Percentiles rank a stretch among this genome's conserved stretches.
Evolutionary conservation across 2,113 vertebrate genomes (phyloP).

Genomic region (Nematolebias whitei): DNA sequence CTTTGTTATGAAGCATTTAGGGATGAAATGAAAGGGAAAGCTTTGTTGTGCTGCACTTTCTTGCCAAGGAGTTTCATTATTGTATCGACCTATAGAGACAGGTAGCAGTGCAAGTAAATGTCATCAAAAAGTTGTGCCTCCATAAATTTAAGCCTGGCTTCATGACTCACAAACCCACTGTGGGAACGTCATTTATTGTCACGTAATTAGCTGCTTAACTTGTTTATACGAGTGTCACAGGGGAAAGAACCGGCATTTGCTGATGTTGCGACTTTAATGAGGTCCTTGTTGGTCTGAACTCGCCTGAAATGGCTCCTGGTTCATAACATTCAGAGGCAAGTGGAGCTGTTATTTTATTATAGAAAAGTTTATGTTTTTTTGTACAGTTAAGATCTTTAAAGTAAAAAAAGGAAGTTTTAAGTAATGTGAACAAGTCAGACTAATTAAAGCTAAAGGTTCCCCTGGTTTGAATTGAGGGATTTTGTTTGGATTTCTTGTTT

Average conservation of each 20-base stretch:
- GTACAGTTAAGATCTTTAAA: background rate
- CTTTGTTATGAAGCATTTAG: slow-evolving; percentile 54
- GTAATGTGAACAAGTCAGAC: background rate
- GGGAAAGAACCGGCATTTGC: slow-evolving; percentile 19
- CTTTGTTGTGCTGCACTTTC: slow-evolving; percentile 14
- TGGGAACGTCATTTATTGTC: slow-evolving; percentile 44
- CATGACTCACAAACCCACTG: slow-evolving; percentile 16
- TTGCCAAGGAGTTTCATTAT: slow-evolving; percentile 42
- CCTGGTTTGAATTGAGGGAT: background rate
- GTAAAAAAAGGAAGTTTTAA: background rate
- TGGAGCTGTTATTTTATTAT: slow-evolving; percentile 17
- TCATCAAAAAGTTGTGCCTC: slow-evolving; percentile 37
- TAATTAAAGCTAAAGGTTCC: slow-evolving; percentile 1
- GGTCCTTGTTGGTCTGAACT: slow-evolving; percentile 29
- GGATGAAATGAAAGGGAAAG: slow-evolving; percentile 52
- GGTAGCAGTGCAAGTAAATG: slow-evolving; percentile 40
- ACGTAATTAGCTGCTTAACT: slow-evolving; percentile 56
- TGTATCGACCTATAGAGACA: slow-evolving; percentile 58
- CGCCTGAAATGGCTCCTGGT: slow-evolving; percentile 32
- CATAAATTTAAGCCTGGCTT: slow-evolving; percentile 17
- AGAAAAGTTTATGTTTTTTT: background rate
- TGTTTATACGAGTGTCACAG: slow-evolving; percentile 46
- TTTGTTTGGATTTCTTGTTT: background rate
- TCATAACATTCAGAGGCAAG: slow-evolving; percentile 34
- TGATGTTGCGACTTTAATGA: slow-evolving; percentile 61